phyloP scores from a whole-genome alignment of 2,888 invertebrate genomes.

The Sphecodes monilicornis region DNA sequence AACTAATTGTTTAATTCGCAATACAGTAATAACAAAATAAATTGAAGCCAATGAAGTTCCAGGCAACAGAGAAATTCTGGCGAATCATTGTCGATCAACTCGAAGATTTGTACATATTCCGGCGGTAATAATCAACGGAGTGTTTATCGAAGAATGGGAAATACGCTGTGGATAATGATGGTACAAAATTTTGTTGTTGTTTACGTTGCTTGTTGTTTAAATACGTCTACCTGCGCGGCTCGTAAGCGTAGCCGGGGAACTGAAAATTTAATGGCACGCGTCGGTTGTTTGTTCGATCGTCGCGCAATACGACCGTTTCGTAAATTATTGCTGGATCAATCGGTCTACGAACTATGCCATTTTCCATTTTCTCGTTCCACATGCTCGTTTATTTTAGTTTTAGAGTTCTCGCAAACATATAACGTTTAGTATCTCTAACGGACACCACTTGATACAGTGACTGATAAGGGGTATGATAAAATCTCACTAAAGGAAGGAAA shows the following conservation, averaged over 20 bases:
- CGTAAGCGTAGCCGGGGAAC: neutral
- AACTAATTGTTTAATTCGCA: no score
- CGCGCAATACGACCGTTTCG: neutral
- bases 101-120: neutral
- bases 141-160: neutral
- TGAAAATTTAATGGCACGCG: neutral
- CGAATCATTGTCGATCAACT: neutral
- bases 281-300: slow-evolving; percentile 15
- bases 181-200: neutral
- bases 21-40: no score
- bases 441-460: neutral
- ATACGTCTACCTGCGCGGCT: neutral
- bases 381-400: neutral
- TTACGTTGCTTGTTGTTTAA: neutral
- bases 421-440: neutral
- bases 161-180: neutral
- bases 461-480: neutral
- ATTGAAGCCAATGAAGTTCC: neutral
- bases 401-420: neutral
- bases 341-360: neutral
- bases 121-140: neutral
- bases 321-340: neutral
- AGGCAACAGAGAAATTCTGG: neutral
- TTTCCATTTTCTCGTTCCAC: neutral
- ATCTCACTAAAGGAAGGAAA: neutral